Conservation (phyloP, 2,888 invertebrate genomes). For the Drosophila melanosoma region DNA sequence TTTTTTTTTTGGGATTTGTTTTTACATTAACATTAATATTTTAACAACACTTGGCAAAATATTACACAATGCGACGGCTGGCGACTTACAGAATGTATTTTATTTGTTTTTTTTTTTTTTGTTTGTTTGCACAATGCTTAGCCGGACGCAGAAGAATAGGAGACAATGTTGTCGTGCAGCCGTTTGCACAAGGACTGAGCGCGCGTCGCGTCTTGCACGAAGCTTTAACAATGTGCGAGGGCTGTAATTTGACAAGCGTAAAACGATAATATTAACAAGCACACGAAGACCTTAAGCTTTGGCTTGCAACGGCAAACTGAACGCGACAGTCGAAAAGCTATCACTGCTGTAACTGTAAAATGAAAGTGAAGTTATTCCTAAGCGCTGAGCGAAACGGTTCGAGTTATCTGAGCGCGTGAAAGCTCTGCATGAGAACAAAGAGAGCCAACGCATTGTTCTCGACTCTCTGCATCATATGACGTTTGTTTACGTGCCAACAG, state of each 20-base stretch:
- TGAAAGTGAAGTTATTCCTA: constrained; percentile 67
- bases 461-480: constrained; percentile 55
- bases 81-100: constrained; percentile 33
- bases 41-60: constrained; percentile 34
- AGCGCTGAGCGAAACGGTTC: constrained; percentile 71
- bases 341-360: constrained; percentile 41
- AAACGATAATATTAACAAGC: constrained; percentile 11
- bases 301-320: constrained; percentile 69
- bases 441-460: background rate
- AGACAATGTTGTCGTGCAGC: constrained; percentile 46
- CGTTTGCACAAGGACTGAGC: constrained; percentile 66
- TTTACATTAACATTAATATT: constrained; percentile 19
- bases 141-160: background rate
- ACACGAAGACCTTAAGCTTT: constrained; percentile 63
- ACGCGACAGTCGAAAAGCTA: constrained; percentile 43
- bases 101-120: background rate
- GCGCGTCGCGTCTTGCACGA: constrained; percentile 41
- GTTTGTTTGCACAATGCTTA: constrained; percentile 4
- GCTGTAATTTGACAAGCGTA: constrained; percentile 20
- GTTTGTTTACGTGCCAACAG: constrained; percentile 73
- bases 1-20: background rate
- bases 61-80: constrained; percentile 58
- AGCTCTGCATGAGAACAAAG: constrained; percentile 43
- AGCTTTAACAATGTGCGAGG: constrained; percentile 30
- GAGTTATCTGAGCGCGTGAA: constrained; percentile 47